Evolutionary conservation across 1,140 invertebrate species (phyloP), one percentile per base, ranked within the genome.

Genomic region (Calycopis cecrops): DNA sequence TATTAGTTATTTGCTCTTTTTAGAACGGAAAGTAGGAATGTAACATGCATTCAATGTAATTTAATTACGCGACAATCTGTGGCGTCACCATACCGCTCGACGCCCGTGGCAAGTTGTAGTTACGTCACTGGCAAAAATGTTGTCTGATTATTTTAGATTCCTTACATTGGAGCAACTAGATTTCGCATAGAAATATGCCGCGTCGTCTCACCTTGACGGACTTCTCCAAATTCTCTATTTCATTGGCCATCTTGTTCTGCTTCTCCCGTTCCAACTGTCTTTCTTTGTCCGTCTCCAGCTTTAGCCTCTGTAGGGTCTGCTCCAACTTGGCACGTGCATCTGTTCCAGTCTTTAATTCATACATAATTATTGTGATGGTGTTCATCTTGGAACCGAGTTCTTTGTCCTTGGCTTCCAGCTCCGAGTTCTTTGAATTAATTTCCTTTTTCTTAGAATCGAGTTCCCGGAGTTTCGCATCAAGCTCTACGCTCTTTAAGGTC

Each of bases 301-400:
- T 67, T n/a, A 65, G 35, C 48, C 61, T 71, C 37, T 68, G 51
- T 17, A 79, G 21, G 0, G 51, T 52, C 6, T 40, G 54, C 42
- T 79, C 72, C n/a, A 76, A 42, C 18, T 66, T 70, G 7, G 61
- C 67, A 9, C 61, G 58, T 4, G 58, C 61, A 14, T 76, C 69
- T 0, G 62, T 61, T 0, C 57, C 65, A 7, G 50, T 65, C 47
- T 70, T 72, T 17, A 77, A 48, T 35, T 81, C 76, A 0, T 63
- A 62, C 71, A 81, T 79, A 7, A 81, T 64, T 17, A 69, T 57
- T 7, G 59, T 59, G 42, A 78, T 71, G 8, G 74, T 64, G 10
- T 51, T 44, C 0, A 68, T 57, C 34, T 74, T 73, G 0, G 60
- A 65, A 35, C 69, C 68, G 28, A 77, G 51, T 9, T 81, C 76